Percentiles rank a stretch among this genome's conserved stretches.
These are phyloP conservation scores for Centroberyx gerrardi DNA, from an alignment of 2,797 vertebrate species.

Conservation along the genomic window DNA sequence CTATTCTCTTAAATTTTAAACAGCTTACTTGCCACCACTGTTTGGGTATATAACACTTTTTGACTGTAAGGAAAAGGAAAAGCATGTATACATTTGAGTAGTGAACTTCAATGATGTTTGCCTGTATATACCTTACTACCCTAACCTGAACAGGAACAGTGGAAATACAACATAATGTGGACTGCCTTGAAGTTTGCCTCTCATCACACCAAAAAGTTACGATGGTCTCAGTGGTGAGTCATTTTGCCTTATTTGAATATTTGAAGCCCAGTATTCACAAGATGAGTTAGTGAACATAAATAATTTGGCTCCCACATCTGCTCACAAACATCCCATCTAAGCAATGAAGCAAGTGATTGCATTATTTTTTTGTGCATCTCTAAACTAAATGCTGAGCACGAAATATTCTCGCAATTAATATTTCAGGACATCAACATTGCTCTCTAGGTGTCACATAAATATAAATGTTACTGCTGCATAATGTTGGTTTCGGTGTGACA, in stretches of 20 bases:
- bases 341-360: conserved; percentile 5
- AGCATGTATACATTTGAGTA: no score
- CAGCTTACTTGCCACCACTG: no score
- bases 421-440: conserved; percentile 36
- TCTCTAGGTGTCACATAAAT: conserved; percentile 45
- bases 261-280: conserved; percentile 20
- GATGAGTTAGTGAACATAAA: conserved; percentile 41
- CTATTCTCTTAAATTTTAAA: no score
- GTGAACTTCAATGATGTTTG: no score
- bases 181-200: not conserved
- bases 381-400: conserved; percentile 42
- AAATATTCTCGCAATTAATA: conserved; percentile 46
- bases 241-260: conserved; percentile 33
- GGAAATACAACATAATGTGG: not conserved
- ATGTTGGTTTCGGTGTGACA: conserved; percentile 22
- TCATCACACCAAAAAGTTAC: not conserved
- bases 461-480: conserved; percentile 46
- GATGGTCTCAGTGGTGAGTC: not conserved
- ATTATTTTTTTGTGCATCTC: conserved; percentile 40
- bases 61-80: no score
- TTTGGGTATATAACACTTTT: no score
- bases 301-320: conserved; percentile 52
- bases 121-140: not conserved
- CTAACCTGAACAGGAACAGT: not conserved
- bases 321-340: conserved; percentile 29